These are phyloP conservation scores for Ceriagrion tenellum DNA, from an alignment of 2,888 invertebrate species.

Conservation along the genomic window DNA sequence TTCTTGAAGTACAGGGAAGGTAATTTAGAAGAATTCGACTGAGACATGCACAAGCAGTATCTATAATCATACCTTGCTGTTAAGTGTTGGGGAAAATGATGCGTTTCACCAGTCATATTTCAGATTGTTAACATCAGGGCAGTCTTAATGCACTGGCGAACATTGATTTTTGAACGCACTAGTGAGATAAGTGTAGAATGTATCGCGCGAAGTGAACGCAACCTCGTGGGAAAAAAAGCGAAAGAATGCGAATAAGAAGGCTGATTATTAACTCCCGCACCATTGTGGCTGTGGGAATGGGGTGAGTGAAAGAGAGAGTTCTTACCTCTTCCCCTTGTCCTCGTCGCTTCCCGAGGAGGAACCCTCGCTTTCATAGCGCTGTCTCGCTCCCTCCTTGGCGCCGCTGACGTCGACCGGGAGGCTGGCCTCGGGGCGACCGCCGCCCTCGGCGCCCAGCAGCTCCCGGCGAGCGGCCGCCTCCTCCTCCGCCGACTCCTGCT, in stretches of 20 bases:
- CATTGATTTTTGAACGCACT: too few species aligned
- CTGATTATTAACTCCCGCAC: background rate
- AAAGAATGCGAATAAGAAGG: background rate
- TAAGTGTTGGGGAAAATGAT: too few species aligned
- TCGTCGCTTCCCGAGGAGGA: slow-evolving; percentile 68
- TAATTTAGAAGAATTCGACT: too few species aligned
- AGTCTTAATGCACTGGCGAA: too few species aligned
- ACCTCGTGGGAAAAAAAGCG: background rate
- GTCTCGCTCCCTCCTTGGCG: slow-evolving; percentile 53
- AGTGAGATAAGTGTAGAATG: too few species aligned
- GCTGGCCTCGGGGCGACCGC: slow-evolving; percentile 34
- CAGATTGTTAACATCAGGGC: too few species aligned
- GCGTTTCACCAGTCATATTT: too few species aligned
- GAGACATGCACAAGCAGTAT: too few species aligned
- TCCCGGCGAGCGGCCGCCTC: background rate
- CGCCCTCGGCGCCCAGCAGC: background rate
- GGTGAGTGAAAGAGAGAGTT: background rate
- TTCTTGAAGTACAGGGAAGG: too few species aligned
- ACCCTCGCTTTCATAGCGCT: slow-evolving; percentile 70
- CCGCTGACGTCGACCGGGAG: slow-evolving; percentile 19
- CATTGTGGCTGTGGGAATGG: background rate
- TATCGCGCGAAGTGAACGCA: background rate
- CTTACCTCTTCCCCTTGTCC: slow-evolving; percentile 69
- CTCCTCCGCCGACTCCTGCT: slow-evolving; percentile 9
- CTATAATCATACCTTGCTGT: too few species aligned